Conservation (phyloP, 2,797 vertebrate species). For the Sparidentex hasta region DNA sequence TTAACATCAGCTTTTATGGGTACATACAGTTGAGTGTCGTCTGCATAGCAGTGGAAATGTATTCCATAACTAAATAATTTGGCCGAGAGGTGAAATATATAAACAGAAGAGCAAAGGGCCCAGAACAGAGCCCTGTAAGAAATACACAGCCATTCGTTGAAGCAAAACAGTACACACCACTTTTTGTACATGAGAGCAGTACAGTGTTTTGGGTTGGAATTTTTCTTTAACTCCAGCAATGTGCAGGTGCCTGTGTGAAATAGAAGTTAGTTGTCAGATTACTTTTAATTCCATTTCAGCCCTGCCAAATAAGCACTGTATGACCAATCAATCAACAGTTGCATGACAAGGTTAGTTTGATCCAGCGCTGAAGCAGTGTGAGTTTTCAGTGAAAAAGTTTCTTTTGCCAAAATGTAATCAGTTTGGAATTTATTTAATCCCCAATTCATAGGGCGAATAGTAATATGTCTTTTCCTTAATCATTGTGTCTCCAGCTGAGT, state of each 20-base stretch:
- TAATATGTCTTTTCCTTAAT: constrained; percentile 81
- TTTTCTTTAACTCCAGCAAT: constrained; percentile 25
- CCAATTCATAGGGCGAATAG: constrained; percentile 75
- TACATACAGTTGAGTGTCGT: no score
- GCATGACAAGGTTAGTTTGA: constrained; percentile 60
- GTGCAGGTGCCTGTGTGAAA: constrained; percentile 59
- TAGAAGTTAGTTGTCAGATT: constrained; percentile 69
- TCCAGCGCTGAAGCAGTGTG: constrained; percentile 45
- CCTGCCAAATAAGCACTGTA: constrained; percentile 47
- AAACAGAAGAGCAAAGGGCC: no score
- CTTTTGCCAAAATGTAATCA: constrained; percentile 81
- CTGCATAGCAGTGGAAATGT: no score
- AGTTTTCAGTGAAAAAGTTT: constrained; percentile 61
- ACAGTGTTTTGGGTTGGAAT: not conserved
- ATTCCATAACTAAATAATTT: no score
- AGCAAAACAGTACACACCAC: not conserved
- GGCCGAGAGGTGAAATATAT: no score
- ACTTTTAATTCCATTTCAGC: constrained; percentile 56
- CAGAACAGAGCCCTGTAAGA: no score
- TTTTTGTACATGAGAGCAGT: not conserved
- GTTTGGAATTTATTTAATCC: constrained; percentile 85
- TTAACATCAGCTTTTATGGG: no score
- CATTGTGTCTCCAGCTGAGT: constrained; percentile 78
- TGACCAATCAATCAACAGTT: constrained; percentile 69
- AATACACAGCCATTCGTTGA: no score